phyloP scores from a whole-genome alignment of 2,888 invertebrate species.

The Onchidella celtica region DNA sequence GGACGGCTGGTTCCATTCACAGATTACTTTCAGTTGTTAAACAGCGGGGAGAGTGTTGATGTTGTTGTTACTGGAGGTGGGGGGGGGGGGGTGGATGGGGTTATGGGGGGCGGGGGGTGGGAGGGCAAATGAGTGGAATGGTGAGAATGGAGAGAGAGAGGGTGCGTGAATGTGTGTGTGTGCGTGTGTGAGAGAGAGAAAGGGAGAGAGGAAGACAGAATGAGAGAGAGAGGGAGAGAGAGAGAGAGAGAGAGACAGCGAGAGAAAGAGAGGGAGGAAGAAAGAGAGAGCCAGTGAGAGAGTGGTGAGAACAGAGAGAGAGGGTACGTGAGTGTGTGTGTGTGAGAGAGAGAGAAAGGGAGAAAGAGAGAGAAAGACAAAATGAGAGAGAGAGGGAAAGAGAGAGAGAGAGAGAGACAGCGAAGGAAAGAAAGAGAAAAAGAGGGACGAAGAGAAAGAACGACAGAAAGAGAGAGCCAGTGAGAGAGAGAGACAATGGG shows the following conservation, averaged over 20 bases:
- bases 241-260: background rate
- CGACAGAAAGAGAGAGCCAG: background rate
- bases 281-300: background rate
- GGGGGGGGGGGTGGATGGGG: too few relatives aligned
- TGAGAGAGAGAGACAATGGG: background rate
- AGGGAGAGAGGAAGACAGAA: too few relatives aligned
- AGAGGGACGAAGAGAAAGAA: slow-evolving; percentile 29
- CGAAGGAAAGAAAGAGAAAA: slow-evolving; percentile 20
- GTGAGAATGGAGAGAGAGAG: slow-evolving; percentile 7
- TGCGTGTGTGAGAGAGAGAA: too few relatives aligned
- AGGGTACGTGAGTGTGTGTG: slow-evolving; percentile 22
- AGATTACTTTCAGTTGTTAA: too few relatives aligned
- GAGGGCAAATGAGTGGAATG: background rate
- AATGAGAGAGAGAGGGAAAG: slow-evolving; percentile 8
- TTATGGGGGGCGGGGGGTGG: too few relatives aligned
- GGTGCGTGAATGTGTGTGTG: background rate
- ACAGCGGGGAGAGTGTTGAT: too few relatives aligned
- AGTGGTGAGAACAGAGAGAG: background rate
- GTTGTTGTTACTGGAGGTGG: too few relatives aligned
- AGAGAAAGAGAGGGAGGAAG: background rate
- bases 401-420: slow-evolving; percentile 8
- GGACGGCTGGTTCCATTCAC: background rate
- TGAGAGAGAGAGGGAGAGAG: background rate
- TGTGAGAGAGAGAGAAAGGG: background rate
- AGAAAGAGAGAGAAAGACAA: background rate